Evolutionary conservation across 2,113 vertebrate species (phyloP), one percentile per base, ranked within the genome.

Genomic region (Passer domesticus): DNA sequence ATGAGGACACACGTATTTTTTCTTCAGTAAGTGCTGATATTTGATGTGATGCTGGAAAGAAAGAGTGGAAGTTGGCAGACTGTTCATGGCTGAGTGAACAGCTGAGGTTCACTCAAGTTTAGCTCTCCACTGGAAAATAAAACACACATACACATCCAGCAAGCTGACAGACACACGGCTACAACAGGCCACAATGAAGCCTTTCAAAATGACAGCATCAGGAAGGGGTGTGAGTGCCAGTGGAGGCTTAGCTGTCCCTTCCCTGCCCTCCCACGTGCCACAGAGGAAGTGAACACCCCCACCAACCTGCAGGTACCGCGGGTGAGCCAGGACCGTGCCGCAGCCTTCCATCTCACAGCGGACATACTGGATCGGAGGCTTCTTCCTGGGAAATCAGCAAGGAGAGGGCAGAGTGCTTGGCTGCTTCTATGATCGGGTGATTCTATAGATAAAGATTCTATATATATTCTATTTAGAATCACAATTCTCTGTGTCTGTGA

Each of bases 281-380:
- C 6, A 19, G 43, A 52, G 21, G 33, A n/a, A 16, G 37, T 1
- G 16, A 16, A 63, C 17, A 30, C 6, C 15, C 21, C 50, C 56
- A 97, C 98, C 86, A 39, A 99, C 99, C 99, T 99, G 99, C 60
- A 99, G 96, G 95, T 99, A 99, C 76, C 99, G 99, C 0, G 99
- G 99, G 93, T 99, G 99, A 85, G 99, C 99, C 90, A 99, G 96
- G 72, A 99, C 99, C 0, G 99, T 99, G 73, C 99, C 99, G 37
- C 99, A 99, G 79, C 99, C 99, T 91, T 99, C 99, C 98, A 99
- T 99, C 96, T 99, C 99, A 80, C 99, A 99, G 90, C 99, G 99
- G 23, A 99, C 99, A 10, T 99, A 99, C 87, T 99, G 99, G 86
- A 99, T 99, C 0, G 99, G 99, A 12, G 99, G 99, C 97, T 99